Conservation (phyloP, 1,140 invertebrate genomes). For the Globodera ellingtonae region DNA sequence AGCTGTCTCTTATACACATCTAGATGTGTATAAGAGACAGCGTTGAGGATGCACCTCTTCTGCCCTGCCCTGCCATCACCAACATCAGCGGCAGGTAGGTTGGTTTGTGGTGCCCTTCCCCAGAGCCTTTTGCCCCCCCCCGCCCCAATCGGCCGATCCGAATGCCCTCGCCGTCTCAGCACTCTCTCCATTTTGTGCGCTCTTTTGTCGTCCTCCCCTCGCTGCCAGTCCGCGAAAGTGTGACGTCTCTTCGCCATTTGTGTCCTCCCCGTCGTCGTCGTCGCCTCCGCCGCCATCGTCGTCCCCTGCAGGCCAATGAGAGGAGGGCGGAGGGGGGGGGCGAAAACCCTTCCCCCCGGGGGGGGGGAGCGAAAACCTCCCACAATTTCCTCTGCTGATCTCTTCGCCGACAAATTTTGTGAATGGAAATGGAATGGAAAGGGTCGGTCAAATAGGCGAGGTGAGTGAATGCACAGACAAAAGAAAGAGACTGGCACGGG, state of each 20-base stretch:
- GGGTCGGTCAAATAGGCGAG: neutral
- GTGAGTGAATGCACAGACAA: neutral
- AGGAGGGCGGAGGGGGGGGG: neutral
- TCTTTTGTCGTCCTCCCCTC: constrained; percentile 1
- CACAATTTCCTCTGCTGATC: constrained; percentile 6
- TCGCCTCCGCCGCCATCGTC: neutral
- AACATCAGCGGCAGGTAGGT: neutral
- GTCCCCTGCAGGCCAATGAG: neutral
- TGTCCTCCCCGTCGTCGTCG: neutral
- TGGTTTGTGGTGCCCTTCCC: constrained; percentile 2
- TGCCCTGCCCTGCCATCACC: neutral
- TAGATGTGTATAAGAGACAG: no score
- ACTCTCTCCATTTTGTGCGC: constrained; percentile 1
- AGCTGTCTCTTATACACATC: no score
- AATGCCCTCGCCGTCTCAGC: neutral
- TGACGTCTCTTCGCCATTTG: constrained; percentile 9
- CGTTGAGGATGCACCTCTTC: neutral
- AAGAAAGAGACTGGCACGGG: constrained; percentile 6
- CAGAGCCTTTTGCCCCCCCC: neutral
- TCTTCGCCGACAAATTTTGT: constrained; percentile 4
- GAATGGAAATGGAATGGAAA: neutral
- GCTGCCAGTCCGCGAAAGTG: constrained; percentile 18
- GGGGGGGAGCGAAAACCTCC: no score
- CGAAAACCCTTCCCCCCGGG: neutral
- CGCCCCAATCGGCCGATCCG: neutral